These are phyloP conservation scores for Oasisia sp. DNA, from an alignment of 2,888 invertebrate genomes.

Conservation along the genomic window DNA sequence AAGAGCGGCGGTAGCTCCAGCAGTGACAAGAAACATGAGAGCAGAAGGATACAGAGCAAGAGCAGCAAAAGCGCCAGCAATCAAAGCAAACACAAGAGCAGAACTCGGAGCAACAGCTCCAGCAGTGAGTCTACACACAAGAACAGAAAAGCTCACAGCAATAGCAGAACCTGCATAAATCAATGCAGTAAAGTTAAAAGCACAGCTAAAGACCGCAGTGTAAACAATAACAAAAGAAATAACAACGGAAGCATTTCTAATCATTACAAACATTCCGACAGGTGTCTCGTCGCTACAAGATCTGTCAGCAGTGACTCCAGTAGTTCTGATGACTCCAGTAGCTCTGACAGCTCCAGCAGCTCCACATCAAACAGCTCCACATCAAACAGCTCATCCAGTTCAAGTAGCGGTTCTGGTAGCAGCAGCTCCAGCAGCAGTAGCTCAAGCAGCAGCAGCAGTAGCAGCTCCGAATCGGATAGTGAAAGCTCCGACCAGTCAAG, in stretches of 20 bases:
- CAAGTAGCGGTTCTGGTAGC: neutral
- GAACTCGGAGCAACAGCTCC: neutral
- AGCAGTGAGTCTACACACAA: neutral
- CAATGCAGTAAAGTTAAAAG: too few species aligned
- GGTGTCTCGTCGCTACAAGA: neutral
- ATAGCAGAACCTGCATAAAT: neutral
- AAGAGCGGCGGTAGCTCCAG: neutral
- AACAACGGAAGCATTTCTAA: neutral
- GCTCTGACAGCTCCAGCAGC: neutral
- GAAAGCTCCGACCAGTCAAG: neutral
- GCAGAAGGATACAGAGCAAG: neutral
- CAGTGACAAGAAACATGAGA: neutral
- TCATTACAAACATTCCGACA: neutral
- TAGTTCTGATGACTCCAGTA: neutral
- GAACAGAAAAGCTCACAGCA: neutral
- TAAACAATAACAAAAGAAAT: neutral
- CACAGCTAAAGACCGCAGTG: neutral
- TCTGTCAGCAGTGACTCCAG: neutral
- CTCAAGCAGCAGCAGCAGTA: neutral
- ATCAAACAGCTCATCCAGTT: neutral
- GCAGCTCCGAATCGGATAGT: neutral
- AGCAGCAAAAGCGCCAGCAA: neutral
- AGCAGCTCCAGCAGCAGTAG: neutral
- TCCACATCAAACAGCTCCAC: neutral
- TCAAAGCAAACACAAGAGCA: neutral